Evolutionary conservation across 2,888 invertebrate genomes (phyloP), one percentile per base, ranked within the genome.

Genomic region (Ernsta delagoae): DNA sequence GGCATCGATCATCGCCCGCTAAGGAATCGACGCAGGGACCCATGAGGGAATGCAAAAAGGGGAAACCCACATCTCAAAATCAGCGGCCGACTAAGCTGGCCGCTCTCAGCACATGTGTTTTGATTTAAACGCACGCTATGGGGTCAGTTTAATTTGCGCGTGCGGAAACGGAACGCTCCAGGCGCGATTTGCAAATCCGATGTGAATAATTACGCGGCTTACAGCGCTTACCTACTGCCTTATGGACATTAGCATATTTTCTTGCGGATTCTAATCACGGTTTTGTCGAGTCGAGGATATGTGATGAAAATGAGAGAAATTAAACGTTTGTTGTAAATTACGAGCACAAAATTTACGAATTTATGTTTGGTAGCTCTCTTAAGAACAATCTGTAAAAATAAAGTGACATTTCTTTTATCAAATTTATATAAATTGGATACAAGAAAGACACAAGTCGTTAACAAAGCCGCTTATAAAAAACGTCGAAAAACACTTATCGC

Each of bases 181-280:
- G 90, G 92, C 89, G 87, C 88, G 84, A 90, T 87, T 91, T 88
- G 88, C 89, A 91, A 91, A 92, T 91, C 91, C 90, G 86, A 90
- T 88, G 92, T 91, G 93, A 93, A 93, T 93, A 93, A 93, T 93
- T 92, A 92, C 89, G 87, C 85, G 90, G 92, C 90, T 92, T 93
- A 92, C 88, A 88, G 83, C 88, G 89, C 89, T 92, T 92, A 92
- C 92, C 92, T 89, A 92, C 89, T 92, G 91, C 90, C 92, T 92
- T 92, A 90, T 84, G 89, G 83, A 84, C 83, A 93, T 93, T 93
- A 91, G 90, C 92, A 93, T 93, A 92, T 92, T 93, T 92, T 91
- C 91, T 92, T 90, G 89, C 83, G 88, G 91, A 87, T 88, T 89
- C 87, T 80, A 63, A 57, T 56, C 61, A 48, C 56, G 54, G 31